A percentile compares a stretch with the other conserved stretches of the same genome.
These are phyloP conservation scores for Ifrita kowaldi DNA, from an alignment of 2,113 vertebrate genomes.

Conservation along the genomic window DNA sequence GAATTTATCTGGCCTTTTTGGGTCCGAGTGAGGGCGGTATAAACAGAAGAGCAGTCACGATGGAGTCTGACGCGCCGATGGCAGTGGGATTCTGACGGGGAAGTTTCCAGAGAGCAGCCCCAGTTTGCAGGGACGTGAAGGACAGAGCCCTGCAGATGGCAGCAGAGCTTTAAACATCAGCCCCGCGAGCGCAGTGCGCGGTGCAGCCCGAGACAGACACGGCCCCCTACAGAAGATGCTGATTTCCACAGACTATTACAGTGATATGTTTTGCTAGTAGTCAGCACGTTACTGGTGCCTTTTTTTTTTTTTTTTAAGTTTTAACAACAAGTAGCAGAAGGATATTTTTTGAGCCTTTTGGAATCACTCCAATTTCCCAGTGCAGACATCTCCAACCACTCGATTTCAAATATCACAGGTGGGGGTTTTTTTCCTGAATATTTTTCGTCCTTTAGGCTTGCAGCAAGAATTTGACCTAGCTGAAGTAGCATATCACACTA, in stretches of 20 bases:
- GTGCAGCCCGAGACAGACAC: background rate
- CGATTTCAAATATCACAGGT: background rate
- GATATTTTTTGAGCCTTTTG: background rate
- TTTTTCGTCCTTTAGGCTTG: background rate
- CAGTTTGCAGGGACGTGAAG: background rate
- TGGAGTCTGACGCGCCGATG: background rate
- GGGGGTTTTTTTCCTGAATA: background rate
- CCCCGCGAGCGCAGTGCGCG: background rate
- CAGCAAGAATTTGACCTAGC: background rate
- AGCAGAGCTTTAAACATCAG: conserved; percentile 69
- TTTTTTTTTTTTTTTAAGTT: background rate
- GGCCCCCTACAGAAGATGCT: background rate
- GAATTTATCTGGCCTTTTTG: background rate
- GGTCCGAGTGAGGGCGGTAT: no score
- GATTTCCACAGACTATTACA: background rate
- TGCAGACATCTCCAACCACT: background rate
- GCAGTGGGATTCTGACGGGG: background rate
- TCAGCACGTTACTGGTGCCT: background rate
- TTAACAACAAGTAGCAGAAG: background rate
- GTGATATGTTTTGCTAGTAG: background rate
- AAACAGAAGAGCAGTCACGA: background rate
- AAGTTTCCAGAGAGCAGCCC: background rate
- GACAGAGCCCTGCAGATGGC: conserved; percentile 73
- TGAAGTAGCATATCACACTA: background rate
- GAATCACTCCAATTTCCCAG: background rate